Evolutionary conservation across 92 coral and sea anemone species (phyloP).

Genomic region (Plumapathes pennacea): DNA sequence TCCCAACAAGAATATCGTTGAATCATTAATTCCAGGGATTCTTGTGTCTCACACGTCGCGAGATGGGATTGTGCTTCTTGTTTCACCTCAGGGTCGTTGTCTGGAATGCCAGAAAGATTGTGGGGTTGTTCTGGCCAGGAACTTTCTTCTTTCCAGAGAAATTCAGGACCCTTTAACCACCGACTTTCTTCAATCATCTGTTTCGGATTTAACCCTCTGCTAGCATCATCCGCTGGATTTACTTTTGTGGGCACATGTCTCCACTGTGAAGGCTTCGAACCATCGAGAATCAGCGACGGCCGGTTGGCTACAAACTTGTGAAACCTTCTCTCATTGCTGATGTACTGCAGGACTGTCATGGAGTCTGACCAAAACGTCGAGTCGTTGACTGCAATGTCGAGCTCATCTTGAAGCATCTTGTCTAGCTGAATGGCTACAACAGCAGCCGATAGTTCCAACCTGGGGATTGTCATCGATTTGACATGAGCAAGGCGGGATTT

Average conservation of each 20-base stretch:
- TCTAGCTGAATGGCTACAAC: no score
- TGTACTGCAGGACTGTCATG: slow-evolving; percentile 1
- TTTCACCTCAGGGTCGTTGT: slow-evolving; percentile 28
- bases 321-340: background rate
- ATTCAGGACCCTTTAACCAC: slow-evolving; percentile 6
- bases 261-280: slow-evolving; percentile 5
- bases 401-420: no score
- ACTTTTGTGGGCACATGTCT: background rate
- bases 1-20: slow-evolving; percentile 25
- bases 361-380: no score
- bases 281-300: background rate
- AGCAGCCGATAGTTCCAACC: no score
- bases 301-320: slow-evolving; percentile 5
- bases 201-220: background rate
- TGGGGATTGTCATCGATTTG: no score
- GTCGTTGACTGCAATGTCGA: no score
- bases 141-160: background rate
- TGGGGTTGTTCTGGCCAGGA: background rate
- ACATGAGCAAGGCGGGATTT: no score
- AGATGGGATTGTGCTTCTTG: slow-evolving; percentile 3
- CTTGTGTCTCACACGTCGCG: background rate
- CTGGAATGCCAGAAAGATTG: background rate
- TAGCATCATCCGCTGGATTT: slow-evolving; percentile 8
- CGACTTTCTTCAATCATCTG: background rate
- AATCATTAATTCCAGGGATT: slow-evolving; percentile 1